Conservation (phyloP, 2,888 invertebrate species). For the Drosophila nigricruria region DNA sequence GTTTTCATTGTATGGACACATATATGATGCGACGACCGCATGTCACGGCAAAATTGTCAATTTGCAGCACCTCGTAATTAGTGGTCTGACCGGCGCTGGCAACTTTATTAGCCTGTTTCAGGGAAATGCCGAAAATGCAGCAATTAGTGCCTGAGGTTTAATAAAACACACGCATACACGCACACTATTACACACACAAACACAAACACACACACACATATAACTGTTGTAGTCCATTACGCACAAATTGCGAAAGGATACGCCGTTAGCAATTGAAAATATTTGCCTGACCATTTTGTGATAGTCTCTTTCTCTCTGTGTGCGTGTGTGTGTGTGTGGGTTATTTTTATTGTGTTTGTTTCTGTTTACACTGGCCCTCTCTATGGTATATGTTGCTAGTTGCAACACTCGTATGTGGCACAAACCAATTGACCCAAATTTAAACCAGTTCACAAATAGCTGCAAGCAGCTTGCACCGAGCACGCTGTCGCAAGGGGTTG, state of each 20-base stretch:
- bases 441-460: conserved; percentile 75
- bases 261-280: conserved; percentile 65
- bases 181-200: not conserved
- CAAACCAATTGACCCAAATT: conserved; percentile 80
- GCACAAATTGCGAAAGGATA: conserved; percentile 60
- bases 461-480: conserved; percentile 67
- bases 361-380: conserved; percentile 8
- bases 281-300: conserved; percentile 62
- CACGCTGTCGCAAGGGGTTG: conserved; percentile 28
- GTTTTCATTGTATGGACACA: conserved; percentile 19
- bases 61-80: conserved; percentile 62
- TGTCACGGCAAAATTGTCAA: conserved; percentile 55
- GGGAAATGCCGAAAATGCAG: conserved; percentile 50
- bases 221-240: conserved; percentile 60
- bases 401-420: conserved; percentile 58
- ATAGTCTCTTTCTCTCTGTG: conserved; percentile 14
- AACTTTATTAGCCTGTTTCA: conserved; percentile 54
- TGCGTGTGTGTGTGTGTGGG: conserved; percentile 3
- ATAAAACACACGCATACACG: conserved; percentile 40
- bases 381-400: conserved; percentile 25
- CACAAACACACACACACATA: not conserved
- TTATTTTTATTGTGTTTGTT: conserved; percentile 22
- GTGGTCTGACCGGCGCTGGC: conserved; percentile 42
- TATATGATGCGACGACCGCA: conserved; percentile 41
- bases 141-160: conserved; percentile 77